Evolutionary conservation across 2,797 vertebrate species (phyloP), one percentile per base, ranked within the genome.

Genomic region (Tragelaphus eurycerus): DNA sequence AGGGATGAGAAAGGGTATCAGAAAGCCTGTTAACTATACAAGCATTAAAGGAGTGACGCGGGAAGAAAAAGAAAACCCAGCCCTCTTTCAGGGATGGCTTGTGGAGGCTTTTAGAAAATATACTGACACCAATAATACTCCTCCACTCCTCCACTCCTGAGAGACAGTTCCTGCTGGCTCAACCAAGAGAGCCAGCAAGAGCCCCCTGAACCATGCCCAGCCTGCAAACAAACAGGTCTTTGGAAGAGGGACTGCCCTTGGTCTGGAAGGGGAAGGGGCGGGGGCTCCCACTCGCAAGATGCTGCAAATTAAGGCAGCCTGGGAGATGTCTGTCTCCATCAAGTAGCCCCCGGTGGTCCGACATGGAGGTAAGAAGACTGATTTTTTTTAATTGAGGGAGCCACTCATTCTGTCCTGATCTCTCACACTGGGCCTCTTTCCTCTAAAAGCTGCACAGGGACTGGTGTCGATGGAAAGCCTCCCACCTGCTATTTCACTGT

Each of bases 211-310:
- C 50, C 79, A 13, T 23, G 31, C 17, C 79, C 50, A 82, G 79
- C 11, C 50, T 34, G 19, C 79, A 34, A 34, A 82, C 6, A 34
- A 52, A 34, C 79, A 54, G 19, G 50, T 82, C 79, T n/a, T 13
- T 54, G 79, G 50, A 82, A 82, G 50, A 34, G 31, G 50, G 19
- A 8, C 31, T 82, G 79, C 19, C 16, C 29, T n/a, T 31, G 9
- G 76, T 7, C 48, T 48, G 15, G 17, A 79, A 52, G 48, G 29
- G 48, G 16, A 21, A 50, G 29, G 4, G 71, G 11, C 0, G 0
- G 76, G 9, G 46, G 15, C 16, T 50, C 29, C 48, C 71, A 43
- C 23, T 43, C 0, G 0, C 21, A 14, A 74, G 71, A 74, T 15
- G 71, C 38, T 27, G 23, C 71, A 74, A 74, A 12, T 27, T 43